Percentiles rank a stretch among this genome's conserved stretches.
Evolutionary conservation across 2,888 invertebrate genomes (phyloP).

Genomic region (Diarsia mendica): DNA sequence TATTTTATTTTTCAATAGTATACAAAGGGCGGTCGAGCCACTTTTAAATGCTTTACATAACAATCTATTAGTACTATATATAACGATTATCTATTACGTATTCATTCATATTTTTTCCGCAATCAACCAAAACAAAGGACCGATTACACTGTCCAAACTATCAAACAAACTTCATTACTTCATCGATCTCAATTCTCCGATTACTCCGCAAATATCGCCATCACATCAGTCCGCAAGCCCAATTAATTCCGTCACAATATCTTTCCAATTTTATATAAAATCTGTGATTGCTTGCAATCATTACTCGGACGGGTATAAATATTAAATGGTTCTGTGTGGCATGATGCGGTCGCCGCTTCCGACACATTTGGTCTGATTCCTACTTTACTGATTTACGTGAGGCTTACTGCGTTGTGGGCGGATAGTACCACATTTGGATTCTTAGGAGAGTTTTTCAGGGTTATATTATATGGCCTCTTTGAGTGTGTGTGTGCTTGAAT

Average conservation of each 20-base stretch:
- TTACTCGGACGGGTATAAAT: constrained; percentile 49
- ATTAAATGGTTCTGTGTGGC: constrained; percentile 62
- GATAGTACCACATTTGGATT: neutral
- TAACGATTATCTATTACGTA: neutral
- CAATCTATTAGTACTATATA: no score
- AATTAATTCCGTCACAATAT: constrained; percentile 47
- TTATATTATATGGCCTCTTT: no score
- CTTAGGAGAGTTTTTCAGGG: no score
- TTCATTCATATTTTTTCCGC: neutral
- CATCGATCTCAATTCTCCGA: constrained; percentile 8
- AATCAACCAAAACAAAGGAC: neutral
- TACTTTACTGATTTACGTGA: constrained; percentile 40
- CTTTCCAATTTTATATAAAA: constrained; percentile 46
- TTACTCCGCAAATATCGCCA: constrained; percentile 17
- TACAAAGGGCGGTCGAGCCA: neutral
- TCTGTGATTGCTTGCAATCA: constrained; percentile 54
- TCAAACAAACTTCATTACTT: constrained; percentile 1
- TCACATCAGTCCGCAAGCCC: neutral
- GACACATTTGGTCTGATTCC: constrained; percentile 38
- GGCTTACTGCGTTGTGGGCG: constrained; percentile 17
- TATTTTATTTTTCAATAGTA: neutral
- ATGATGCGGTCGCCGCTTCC: constrained; percentile 40
- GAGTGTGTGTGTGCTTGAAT: no score
- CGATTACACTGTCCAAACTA: constrained; percentile 6
- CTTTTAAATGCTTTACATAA: neutral